phyloP scores from a whole-genome alignment of 2,113 vertebrate species.

The Tonatia bakeri region DNA sequence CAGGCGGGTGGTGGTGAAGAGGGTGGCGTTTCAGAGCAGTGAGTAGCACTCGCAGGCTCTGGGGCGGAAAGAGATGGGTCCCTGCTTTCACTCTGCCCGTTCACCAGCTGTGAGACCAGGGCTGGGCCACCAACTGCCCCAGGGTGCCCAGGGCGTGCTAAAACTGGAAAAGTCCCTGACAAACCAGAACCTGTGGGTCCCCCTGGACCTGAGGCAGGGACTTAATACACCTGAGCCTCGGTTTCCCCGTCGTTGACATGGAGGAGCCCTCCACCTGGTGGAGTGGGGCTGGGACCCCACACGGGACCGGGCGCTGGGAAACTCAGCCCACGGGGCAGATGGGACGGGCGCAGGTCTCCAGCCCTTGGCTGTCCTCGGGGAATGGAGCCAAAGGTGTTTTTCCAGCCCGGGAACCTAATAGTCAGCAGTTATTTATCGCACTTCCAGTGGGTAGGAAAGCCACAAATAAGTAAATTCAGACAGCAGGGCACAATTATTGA shows the following conservation, averaged over 20 bases:
- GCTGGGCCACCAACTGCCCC: rapidly evolving
- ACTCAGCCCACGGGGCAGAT: rapidly evolving
- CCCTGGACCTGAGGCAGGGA: not conserved
- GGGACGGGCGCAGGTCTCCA: rapidly evolving
- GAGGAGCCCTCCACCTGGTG: rapidly evolving
- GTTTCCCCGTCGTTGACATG: not conserved
- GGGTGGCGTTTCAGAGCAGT: not conserved
- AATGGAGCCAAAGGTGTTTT: not conserved
- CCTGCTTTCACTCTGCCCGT: not conserved
- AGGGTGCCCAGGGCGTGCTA: not conserved
- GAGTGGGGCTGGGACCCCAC: not conserved
- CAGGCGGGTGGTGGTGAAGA: not conserved
- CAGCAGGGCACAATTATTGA: conserved; percentile 59
- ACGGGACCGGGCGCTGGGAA: not conserved
- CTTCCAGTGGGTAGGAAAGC: conserved; percentile 43
- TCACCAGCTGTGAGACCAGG: not conserved
- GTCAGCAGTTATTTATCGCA: conserved; percentile 36
- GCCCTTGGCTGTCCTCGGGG: rapidly evolving
- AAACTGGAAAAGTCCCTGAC: not conserved
- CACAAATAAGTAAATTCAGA: conserved; percentile 51
- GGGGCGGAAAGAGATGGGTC: not conserved
- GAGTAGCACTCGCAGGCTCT: not conserved
- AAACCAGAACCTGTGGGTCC: too few species aligned
- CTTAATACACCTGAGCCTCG: not conserved
- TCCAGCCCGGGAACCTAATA: not conserved